Evolutionary conservation across 1,140 invertebrate species (phyloP).

Genomic region (Tetramorium alpestre): DNA sequence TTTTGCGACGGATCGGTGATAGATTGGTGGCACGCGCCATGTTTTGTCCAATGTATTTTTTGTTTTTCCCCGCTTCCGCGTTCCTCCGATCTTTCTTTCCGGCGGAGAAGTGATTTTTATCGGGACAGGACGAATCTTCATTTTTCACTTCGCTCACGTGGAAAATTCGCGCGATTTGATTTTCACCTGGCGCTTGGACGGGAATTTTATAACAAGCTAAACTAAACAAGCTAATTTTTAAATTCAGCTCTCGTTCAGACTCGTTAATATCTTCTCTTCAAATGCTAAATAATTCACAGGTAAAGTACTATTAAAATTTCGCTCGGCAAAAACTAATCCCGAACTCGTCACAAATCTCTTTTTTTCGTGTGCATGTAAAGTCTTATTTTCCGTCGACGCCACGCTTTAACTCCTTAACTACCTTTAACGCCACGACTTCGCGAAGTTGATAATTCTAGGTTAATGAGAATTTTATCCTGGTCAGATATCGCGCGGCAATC

Average conservation of each 20-base stretch:
- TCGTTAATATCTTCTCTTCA: neutral
- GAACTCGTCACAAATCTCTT: neutral
- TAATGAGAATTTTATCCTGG: slow-evolving; percentile 35
- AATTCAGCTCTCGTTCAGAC: neutral
- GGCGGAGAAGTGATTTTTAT: slow-evolving; percentile 21
- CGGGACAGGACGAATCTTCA: neutral
- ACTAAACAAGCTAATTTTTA: slow-evolving; percentile 12
- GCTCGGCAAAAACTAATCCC: neutral
- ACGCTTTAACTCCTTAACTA: neutral
- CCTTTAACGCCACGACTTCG: neutral
- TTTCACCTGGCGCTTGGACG: neutral
- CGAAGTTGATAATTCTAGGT: slow-evolving; percentile 32
- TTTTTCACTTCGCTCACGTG: neutral
- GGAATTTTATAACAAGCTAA: neutral
- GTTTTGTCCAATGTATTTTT: slow-evolving; percentile 52
- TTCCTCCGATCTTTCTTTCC: slow-evolving; percentile 12
- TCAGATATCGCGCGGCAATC: slow-evolving; percentile 38
- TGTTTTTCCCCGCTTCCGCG: neutral
- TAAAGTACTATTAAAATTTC: neutral
- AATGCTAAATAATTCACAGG: neutral
- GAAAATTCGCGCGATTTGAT: neutral
- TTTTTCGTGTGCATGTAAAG: neutral
- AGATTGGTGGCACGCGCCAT: slow-evolving; percentile 58
- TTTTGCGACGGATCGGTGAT: slow-evolving; percentile 63
- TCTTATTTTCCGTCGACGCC: neutral